These are phyloP conservation scores for Drosophila lacicola DNA, from an alignment of 2,888 invertebrate species.

Conservation along the genomic window DNA sequence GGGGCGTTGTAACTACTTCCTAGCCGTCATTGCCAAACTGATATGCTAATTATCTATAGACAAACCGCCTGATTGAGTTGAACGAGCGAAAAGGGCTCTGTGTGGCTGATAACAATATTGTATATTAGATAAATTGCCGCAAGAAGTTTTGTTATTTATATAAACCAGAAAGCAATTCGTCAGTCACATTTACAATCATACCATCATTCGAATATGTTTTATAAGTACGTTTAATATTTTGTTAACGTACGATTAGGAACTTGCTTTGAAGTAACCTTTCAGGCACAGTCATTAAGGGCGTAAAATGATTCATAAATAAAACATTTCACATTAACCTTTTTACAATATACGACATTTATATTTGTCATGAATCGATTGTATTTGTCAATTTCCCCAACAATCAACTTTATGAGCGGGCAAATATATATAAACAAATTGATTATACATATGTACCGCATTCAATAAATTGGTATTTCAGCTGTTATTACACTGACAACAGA, in stretches of 20 bases:
- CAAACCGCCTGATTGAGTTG: background rate
- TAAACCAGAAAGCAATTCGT: background rate
- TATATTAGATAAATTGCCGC: conserved; percentile 9
- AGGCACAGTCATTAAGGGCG: background rate
- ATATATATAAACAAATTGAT: background rate
- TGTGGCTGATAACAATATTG: conserved; percentile 1
- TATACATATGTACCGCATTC: background rate
- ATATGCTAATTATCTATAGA: conserved; percentile 18
- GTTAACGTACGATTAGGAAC: background rate
- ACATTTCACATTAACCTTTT: background rate
- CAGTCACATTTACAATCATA: no score
- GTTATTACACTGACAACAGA: background rate
- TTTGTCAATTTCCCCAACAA: background rate
- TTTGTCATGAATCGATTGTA: background rate
- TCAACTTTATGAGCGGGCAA: background rate
- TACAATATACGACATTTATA: background rate
- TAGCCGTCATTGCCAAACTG: conserved; percentile 4
- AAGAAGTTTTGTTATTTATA: background rate
- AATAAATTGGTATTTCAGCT: background rate
- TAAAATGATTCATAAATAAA: background rate
- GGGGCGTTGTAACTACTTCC: conserved; percentile 8
- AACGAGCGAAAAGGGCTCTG: background rate
- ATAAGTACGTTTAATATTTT: background rate
- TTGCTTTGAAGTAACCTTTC: background rate
- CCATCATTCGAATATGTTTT: no score